Evolutionary conservation across 2,113 vertebrate species (phyloP), one percentile per base, ranked within the genome.

Genomic region (Centropus bengalensis): DNA sequence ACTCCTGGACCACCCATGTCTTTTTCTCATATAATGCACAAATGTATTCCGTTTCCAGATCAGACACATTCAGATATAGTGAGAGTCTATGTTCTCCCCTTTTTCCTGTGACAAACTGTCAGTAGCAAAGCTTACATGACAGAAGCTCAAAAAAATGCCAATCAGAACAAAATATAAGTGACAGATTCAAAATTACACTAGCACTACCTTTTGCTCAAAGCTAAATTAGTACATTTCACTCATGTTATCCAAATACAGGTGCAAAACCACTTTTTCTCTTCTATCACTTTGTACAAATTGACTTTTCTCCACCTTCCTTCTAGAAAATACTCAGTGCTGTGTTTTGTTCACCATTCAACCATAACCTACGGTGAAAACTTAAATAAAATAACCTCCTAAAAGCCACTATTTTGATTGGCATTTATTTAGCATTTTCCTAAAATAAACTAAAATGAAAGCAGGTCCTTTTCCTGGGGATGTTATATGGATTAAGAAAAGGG

Each of bases 171-270:
- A 92, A 91, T 82, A 36, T 58, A 92, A 90, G 82, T 95, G 93
- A 88, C 92, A 96, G 78, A 91, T 91, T 86, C 84, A 96, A 97
- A 96, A 95, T 96, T 93, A 81, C 69, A 60, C 58, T 59, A 51
- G 82, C 74, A 62, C 69, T 95, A 63, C 71, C 36, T 47, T 63
- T 80, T 91, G 59, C 71, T 95, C 68, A 94, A 74, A 91, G 38
- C 38, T 87, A 90, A 77, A 82, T 92, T 56, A 91, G 69, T 78
- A 86, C 70, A 80, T 82, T 96, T 94, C 82, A 73, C 47, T 89
- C 71, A 49, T 76, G 74, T 90, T 96, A 80, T 82, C 79, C 93
- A 96, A 94, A 94, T 67, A 93, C 17, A 82, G 24, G 62, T 83
- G 56, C 15, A 79, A 90, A 74, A 5, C 19, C 4, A 21, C 30